Evolutionary conservation across 1,140 invertebrate species (phyloP).

Genomic region (Phenacoccus solenopsis): DNA sequence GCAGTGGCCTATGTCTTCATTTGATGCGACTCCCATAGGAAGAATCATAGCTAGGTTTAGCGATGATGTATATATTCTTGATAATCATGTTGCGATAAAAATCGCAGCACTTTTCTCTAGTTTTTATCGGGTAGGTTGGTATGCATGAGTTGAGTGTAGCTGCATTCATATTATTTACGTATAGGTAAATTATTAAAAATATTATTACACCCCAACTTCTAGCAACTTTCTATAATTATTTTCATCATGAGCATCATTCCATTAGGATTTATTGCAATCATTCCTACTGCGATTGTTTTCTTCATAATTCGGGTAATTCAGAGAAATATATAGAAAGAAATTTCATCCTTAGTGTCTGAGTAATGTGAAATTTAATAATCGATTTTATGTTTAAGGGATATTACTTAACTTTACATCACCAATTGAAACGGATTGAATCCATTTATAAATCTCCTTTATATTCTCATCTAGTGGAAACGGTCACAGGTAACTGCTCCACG

Average conservation of each 20-base stretch:
- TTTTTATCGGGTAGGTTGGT: background rate
- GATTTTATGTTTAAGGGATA: constrained; percentile 49
- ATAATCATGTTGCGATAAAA: constrained; percentile 28
- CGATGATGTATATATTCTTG: constrained; percentile 50
- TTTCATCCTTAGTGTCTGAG: no score
- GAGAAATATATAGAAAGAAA: no score
- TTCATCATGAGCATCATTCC: no score
- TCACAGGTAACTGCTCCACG: constrained; percentile 48
- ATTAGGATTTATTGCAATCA: no score
- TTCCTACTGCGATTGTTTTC: no score
- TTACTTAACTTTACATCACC: constrained; percentile 85
- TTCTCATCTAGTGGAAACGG: constrained; percentile 92
- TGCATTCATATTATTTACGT: no score
- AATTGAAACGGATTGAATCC: constrained; percentile 89
- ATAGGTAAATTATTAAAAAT: no score
- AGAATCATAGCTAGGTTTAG: constrained; percentile 76
- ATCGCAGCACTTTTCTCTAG: background rate
- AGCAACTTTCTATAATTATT: no score
- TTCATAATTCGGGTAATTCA: no score
- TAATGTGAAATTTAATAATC: no score
- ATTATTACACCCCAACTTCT: no score
- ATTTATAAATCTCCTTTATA: constrained; percentile 95
- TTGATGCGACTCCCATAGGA: constrained; percentile 76
- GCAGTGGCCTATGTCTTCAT: constrained; percentile 63
- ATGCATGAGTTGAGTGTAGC: no score